Conservation (phyloP, 2,888 invertebrate genomes). For the Eustalomyia histrio region DNA sequence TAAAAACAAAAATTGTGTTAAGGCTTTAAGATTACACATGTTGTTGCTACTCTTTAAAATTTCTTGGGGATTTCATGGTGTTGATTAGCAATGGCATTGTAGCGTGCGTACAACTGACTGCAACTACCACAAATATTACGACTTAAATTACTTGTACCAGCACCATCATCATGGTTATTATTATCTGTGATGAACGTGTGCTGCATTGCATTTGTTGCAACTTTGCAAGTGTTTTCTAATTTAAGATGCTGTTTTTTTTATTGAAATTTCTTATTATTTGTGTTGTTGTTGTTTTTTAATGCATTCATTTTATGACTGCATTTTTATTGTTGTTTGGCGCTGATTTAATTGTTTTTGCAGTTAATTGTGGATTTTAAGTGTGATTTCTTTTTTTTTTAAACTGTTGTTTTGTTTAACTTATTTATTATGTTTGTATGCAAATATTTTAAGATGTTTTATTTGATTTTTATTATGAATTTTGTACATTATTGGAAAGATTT, state of each 20-base stretch:
- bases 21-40: conserved; percentile 10
- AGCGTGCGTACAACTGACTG: conserved; percentile 26
- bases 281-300: conserved; percentile 34
- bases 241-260: conserved; percentile 12
- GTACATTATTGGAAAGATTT: too few relatives aligned
- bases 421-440: conserved; percentile 39
- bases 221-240: conserved; percentile 43
- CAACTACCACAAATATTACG: conserved; percentile 11
- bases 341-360: conserved; percentile 62
- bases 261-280: conserved; percentile 22
- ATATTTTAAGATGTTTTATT: conserved; percentile 36
- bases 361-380: conserved; percentile 56
- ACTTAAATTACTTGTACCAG: background rate
- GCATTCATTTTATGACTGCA: conserved; percentile 32
- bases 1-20: conserved; percentile 20
- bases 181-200: conserved; percentile 56
- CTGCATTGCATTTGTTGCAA: conserved; percentile 42
- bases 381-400: conserved; percentile 8
- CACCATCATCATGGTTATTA: conserved; percentile 1
- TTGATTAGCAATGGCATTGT: conserved; percentile 52
- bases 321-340: conserved; percentile 60
- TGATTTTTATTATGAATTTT: background rate
- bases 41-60: conserved; percentile 29
- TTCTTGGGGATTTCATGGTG: conserved; percentile 39
- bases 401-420: conserved; percentile 18